Evolutionary conservation across 2,888 invertebrate genomes (phyloP), one percentile per base, ranked within the genome.

Genomic region (Amblyjoppa proteus): DNA sequence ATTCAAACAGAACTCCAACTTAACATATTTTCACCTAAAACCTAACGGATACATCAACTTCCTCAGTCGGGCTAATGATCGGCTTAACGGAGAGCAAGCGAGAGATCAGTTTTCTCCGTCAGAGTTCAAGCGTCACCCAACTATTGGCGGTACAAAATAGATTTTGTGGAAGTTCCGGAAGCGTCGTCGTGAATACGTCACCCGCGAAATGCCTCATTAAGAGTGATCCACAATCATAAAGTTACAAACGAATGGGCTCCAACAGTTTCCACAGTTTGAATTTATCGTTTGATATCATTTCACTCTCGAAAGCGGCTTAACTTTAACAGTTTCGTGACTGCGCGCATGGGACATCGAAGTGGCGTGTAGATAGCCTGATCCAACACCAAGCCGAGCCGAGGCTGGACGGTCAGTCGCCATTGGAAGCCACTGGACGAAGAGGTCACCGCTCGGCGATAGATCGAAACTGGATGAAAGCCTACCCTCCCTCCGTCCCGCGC

Each of bases 381-480:
- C 34, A 61, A 34, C 61, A 34, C n/a, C 34, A 34, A 4, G 20
- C 20, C 64, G 45, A 16, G 64, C 34, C 16, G 34, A 31, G 5
- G 34, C 58, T n/a, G 45, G 13, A 20, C 56, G 53, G 38, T 56
- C 45, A 51, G 25, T 2, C 25, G 25, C 38, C 13, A 49, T 31
- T n/a, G 34, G 49, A 51, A 64, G 41, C 25, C 49, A 16, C 61
- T 25, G 71, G 25, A 11, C 45, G 64, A n/a, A 16, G 64, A n/a
- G 64, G n/a, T 34, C 31, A 34, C 16, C 16, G 34, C 31, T 31
- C 34, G 31, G 16, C 34, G n/a, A 74, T 45, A 45, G 45, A 45
- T 58, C 58, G 58, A 45, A 75, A 61, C 38, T 49, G 31, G 41
- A 34, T 70, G 51, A 69, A 16, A 69, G 45, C 64, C 61, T 11